phyloP scores from a whole-genome alignment of 2,797 vertebrate species.

The Synaphobranchus kaupii region DNA sequence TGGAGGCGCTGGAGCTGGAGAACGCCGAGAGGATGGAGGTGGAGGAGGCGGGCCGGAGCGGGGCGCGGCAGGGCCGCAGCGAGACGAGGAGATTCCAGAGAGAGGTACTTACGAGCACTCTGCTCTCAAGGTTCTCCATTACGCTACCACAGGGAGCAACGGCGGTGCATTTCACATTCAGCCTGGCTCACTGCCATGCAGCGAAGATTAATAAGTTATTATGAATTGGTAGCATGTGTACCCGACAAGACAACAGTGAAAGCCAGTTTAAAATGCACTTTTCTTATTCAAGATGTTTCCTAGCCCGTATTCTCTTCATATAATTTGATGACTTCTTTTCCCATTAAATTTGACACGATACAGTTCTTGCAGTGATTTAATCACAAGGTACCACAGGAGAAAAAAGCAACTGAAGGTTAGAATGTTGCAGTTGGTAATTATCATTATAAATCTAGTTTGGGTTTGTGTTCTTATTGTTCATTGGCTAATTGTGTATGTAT shows the following conservation, averaged over 20 bases:
- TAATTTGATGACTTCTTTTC: background rate
- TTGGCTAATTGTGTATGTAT: too few relatives aligned
- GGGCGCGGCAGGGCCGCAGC: slow-evolving; percentile 73
- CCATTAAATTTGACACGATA: background rate
- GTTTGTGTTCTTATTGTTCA: too few relatives aligned
- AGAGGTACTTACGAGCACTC: slow-evolving; percentile 60
- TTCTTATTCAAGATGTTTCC: background rate
- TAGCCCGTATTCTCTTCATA: background rate
- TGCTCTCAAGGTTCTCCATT: background rate
- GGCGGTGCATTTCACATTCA: background rate
- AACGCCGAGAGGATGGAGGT: slow-evolving; percentile 78
- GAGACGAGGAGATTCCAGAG: slow-evolving; percentile 70
- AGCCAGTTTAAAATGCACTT: background rate
- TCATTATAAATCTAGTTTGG: background rate
- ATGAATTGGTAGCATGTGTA: background rate
- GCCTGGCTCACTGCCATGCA: background rate
- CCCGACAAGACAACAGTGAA: background rate
- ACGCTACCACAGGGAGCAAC: background rate
- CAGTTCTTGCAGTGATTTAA: background rate
- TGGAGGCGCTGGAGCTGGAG: slow-evolving; percentile 82
- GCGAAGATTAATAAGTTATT: background rate
- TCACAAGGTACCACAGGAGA: background rate
- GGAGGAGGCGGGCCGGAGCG: slow-evolving; percentile 61
- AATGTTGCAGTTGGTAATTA: background rate
- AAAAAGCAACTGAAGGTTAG: background rate